These are phyloP conservation scores for Anarrhichthys ocellatus DNA, from an alignment of 2,113 vertebrate genomes.

Conservation along the genomic window DNA sequence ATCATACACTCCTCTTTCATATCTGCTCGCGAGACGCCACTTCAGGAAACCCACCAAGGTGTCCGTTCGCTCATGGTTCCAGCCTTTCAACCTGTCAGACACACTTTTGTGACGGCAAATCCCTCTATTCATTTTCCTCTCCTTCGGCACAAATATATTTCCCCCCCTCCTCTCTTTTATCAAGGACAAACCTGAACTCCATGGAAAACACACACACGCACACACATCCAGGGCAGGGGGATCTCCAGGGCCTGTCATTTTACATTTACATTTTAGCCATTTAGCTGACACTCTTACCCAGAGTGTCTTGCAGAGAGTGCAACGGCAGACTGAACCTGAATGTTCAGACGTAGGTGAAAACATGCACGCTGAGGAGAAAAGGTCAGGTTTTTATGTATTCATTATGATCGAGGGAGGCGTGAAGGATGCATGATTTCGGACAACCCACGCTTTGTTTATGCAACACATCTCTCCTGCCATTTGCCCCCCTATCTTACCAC, in stretches of 20 bases:
- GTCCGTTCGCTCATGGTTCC: slow-evolving; percentile 70
- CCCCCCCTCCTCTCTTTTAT: slow-evolving; percentile 58
- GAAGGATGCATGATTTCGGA: slow-evolving; percentile 4
- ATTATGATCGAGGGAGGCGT: not conserved
- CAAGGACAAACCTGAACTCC: slow-evolving; percentile 77
- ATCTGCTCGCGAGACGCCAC: slow-evolving; percentile 50
- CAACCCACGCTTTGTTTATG: slow-evolving; percentile 20
- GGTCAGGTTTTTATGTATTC: slow-evolving; percentile 19
- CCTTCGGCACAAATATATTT: slow-evolving; percentile 72
- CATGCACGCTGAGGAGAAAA: slow-evolving; percentile 20
- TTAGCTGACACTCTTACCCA: slow-evolving; percentile 70
- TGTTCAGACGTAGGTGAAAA: slow-evolving; percentile 59
- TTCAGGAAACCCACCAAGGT: slow-evolving; percentile 72
- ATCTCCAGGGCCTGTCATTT: slow-evolving; percentile 80
- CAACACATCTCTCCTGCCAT: not conserved
- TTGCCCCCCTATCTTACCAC: slow-evolving; percentile 3
- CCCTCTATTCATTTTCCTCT: slow-evolving; percentile 71
- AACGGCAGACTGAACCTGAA: slow-evolving; percentile 48
- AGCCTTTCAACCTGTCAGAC: slow-evolving; percentile 76
- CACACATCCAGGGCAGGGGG: slow-evolving; percentile 72
- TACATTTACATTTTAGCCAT: slow-evolving; percentile 76
- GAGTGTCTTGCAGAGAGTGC: slow-evolving; percentile 66
- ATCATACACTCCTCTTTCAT: slow-evolving; percentile 32
- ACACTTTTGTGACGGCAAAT: slow-evolving; percentile 75
- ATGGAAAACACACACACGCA: slow-evolving; percentile 64